Conservation (phyloP, 2,113 vertebrate species). For the Pitta sordida region DNA sequence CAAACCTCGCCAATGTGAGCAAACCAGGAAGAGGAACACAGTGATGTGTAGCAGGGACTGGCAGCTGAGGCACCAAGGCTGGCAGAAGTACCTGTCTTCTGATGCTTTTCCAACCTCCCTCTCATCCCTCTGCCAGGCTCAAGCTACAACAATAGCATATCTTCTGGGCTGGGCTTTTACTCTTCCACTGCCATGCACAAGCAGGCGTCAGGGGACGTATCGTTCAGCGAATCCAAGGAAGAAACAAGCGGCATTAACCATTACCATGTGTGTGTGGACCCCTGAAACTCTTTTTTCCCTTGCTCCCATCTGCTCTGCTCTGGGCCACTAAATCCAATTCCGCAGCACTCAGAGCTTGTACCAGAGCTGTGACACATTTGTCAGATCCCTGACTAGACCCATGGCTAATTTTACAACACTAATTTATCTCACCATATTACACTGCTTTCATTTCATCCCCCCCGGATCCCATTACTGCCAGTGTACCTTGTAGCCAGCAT, state of each 20-base stretch:
- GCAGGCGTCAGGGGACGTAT: not conserved
- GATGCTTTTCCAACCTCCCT: not conserved
- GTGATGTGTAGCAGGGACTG: rapidly evolving
- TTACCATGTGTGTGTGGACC: not conserved
- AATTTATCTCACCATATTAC: conserved; percentile 70
- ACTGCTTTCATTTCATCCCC: conserved; percentile 57
- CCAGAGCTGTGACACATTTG: conserved; percentile 41
- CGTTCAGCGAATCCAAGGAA: not conserved
- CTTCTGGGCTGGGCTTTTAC: not conserved
- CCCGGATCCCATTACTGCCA: conserved; percentile 55
- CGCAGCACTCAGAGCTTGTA: not conserved
- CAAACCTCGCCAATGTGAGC: rapidly evolving
- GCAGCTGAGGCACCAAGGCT: not conserved
- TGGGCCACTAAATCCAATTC: conserved; percentile 65
- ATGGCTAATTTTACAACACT: conserved; percentile 63
- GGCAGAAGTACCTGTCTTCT: not conserved
- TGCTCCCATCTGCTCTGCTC: conserved; percentile 41
- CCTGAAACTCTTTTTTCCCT: not conserved
- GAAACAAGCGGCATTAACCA: conserved; percentile 16
- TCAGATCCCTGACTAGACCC: conserved; percentile 65
- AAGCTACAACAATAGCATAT: not conserved
- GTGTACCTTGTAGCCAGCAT: conserved; percentile 56
- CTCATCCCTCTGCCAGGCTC: not conserved
- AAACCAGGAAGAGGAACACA: rapidly evolving
- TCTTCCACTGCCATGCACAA: rapidly evolving